Conservation (phyloP, 2,888 invertebrate species). For the Sminthurinus aureus region DNA sequence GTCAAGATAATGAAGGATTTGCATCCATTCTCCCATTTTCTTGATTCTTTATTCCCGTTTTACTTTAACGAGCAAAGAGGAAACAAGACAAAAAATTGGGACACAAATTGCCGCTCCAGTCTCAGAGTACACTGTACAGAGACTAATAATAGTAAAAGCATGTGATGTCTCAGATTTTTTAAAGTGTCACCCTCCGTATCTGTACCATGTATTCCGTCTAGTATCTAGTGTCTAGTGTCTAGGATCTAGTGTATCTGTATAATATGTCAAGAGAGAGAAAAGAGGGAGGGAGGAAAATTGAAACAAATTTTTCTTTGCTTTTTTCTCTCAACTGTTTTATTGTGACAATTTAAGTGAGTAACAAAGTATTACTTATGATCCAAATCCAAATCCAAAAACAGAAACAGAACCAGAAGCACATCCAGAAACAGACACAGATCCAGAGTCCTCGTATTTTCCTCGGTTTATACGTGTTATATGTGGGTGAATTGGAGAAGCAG, state of each 20-base stretch:
- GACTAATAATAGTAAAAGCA: background rate
- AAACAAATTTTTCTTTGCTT: background rate
- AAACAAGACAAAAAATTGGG: background rate
- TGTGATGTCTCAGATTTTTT: background rate
- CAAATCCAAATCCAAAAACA: too few species aligned
- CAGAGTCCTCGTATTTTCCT: too few species aligned
- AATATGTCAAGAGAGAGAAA: too few species aligned
- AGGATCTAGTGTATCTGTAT: too few species aligned
- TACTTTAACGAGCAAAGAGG: background rate
- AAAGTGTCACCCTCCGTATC: background rate
- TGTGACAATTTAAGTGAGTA: conserved; percentile 8
- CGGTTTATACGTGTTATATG: too few species aligned
- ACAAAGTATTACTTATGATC: background rate
- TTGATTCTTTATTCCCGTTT: background rate
- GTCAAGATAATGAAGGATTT: conserved; percentile 16
- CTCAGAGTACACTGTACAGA: too few species aligned
- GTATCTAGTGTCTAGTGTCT: too few species aligned
- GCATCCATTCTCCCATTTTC: background rate
- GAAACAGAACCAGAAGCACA: background rate
- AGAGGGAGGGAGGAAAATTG: background rate
- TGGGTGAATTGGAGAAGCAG: too few species aligned
- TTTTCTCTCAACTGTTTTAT: background rate
- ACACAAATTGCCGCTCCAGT: too few species aligned
- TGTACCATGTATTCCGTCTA: background rate
- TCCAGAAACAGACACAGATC: background rate